Percentiles rank a stretch among this genome's conserved stretches.
Conservation (phyloP, 2,113 vertebrate genomes). For the Trogon surrucura region DNA sequence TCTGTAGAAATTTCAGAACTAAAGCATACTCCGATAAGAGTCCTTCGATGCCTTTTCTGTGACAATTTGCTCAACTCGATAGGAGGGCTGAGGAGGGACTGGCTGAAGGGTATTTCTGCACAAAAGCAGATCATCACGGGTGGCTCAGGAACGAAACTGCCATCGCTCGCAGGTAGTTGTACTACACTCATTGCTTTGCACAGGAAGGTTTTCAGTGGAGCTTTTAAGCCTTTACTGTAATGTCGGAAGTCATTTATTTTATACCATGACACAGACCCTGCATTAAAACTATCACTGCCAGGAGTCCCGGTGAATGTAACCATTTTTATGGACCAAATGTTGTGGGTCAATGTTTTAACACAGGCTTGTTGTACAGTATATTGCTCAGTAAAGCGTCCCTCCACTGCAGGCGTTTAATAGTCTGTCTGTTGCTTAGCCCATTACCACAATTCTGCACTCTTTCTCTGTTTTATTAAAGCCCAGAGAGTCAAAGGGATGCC, state of each 20-base stretch:
- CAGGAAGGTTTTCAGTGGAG: constrained; percentile 34
- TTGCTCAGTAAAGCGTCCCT: constrained; percentile 67
- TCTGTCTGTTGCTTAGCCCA: constrained; percentile 54
- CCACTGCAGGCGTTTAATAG: constrained; percentile 65
- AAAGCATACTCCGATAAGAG: not conserved
- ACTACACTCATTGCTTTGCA: not conserved
- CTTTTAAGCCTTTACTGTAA: constrained; percentile 35
- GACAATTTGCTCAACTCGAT: rapidly evolving
- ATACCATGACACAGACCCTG: constrained; percentile 57
- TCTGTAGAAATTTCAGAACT: not conserved
- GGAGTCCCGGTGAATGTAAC: constrained; percentile 57
- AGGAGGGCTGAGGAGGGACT: not conserved
- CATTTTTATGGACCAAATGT: constrained; percentile 76
- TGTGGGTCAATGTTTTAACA: constrained; percentile 70
- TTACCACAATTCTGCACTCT: constrained; percentile 12
- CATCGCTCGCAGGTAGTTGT: not conserved
- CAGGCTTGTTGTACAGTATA: constrained; percentile 63
- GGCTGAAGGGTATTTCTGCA: not conserved
- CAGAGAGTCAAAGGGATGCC: constrained; percentile 41
- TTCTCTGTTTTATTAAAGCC: constrained; percentile 51
- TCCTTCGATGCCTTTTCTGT: not conserved
- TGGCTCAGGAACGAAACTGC: not conserved
- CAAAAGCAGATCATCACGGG: not conserved
- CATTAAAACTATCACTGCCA: constrained; percentile 70
- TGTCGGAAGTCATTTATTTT: constrained; percentile 69